phyloP scores from a whole-genome alignment of 92 coral and sea anemone species.

The Micromussa lordhowensis region DNA sequence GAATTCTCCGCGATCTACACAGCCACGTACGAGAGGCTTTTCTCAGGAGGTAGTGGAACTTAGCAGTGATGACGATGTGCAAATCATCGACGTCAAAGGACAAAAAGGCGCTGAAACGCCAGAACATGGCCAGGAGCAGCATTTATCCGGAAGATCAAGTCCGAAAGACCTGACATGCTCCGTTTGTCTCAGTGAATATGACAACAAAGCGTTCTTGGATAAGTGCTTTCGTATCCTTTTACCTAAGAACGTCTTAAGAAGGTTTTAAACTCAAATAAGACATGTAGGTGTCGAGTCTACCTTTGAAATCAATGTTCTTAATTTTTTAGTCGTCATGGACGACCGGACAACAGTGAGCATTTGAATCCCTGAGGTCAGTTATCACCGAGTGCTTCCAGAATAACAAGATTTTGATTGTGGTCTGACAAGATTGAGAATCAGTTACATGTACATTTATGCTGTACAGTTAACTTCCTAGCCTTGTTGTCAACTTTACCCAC shows the following conservation, averaged over 20 bases:
- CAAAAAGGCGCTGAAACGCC: neutral
- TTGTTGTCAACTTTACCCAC: neutral
- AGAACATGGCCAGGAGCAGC: neutral
- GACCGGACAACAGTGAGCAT: too few relatives aligned
- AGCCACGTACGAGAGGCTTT: neutral
- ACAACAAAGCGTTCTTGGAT: constrained; percentile 92
- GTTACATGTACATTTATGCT: too few relatives aligned
- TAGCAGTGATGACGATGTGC: constrained; percentile 40
- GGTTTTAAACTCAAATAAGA: too few relatives aligned
- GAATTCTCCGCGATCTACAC: neutral
- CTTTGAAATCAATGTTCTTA: too few relatives aligned
- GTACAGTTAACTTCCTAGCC: neutral
- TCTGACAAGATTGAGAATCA: too few relatives aligned
- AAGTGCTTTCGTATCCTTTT: constrained; percentile 99
- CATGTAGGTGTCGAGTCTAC: too few relatives aligned
- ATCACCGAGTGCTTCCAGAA: too few relatives aligned
- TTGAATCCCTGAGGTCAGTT: too few relatives aligned
- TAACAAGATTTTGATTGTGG: too few relatives aligned
- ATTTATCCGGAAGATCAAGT: constrained; percentile 26
- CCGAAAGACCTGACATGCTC: constrained; percentile 87
- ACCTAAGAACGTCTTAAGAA: too few relatives aligned
- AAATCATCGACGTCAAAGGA: neutral
- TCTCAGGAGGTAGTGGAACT: constrained; percentile 13
- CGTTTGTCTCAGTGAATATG: constrained; percentile 91
- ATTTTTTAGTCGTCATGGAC: too few relatives aligned